Percentiles rank a stretch among this genome's conserved stretches.
Evolutionary conservation across 1,140 invertebrate species (phyloP).

Genomic region (Ectropis grisescens): DNA sequence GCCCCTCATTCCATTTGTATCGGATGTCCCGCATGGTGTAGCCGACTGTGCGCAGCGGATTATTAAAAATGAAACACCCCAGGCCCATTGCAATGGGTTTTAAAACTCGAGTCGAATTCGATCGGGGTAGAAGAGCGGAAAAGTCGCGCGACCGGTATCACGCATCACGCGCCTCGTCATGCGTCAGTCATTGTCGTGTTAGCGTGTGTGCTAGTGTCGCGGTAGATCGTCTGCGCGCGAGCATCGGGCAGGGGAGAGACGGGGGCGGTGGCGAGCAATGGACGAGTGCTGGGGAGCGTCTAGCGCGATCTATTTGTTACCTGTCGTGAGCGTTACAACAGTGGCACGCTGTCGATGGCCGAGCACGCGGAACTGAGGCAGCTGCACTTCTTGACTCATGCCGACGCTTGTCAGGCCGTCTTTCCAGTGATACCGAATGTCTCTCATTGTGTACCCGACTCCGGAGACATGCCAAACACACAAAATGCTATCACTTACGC

Average conservation of each 20-base stretch:
- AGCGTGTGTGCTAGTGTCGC: constrained; percentile 57
- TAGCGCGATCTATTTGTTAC: constrained; percentile 74
- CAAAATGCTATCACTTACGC: constrained; percentile 73
- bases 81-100: constrained; percentile 77
- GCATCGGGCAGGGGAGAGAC: constrained; percentile 62
- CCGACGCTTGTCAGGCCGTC: constrained; percentile 89
- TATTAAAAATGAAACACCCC: constrained; percentile 76
- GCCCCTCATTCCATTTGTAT: constrained; percentile 95
- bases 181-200: constrained; percentile 46
- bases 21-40: constrained; percentile 97
- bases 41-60: constrained; percentile 86
- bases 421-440: constrained; percentile 97
- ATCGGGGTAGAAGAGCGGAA: constrained; percentile 54
- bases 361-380: constrained; percentile 95
- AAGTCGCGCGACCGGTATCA: constrained; percentile 36
- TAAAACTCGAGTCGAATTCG: constrained; percentile 62
- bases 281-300: constrained; percentile 48
- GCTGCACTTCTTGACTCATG: constrained; percentile 91
- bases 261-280: constrained; percentile 53
- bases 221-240: constrained; percentile 51
- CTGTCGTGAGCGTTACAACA: constrained; percentile 94
- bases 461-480: constrained; percentile 72
- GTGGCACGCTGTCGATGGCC: constrained; percentile 92
- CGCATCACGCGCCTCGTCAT: constrained; percentile 52
- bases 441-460: constrained; percentile 98